A percentile compares a stretch with the other conserved stretches of the same genome.
Conservation (phyloP, 2,113 vertebrate species). For the Cromileptes altivelis region DNA sequence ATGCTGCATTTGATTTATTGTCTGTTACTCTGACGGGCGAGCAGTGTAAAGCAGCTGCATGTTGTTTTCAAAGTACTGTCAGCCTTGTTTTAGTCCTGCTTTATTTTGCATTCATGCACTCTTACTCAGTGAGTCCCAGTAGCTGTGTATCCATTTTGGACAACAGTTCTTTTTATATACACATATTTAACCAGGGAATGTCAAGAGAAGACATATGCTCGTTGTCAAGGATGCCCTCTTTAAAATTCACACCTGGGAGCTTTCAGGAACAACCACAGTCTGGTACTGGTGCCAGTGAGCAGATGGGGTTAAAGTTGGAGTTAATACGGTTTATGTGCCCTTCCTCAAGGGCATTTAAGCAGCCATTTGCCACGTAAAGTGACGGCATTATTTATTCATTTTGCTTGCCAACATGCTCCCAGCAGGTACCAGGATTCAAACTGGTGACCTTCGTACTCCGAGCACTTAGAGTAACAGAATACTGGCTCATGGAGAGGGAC, state of each 20-base stretch:
- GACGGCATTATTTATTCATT: constrained; percentile 33
- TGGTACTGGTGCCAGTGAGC: neutral
- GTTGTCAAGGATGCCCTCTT: neutral
- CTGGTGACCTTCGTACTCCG: constrained; percentile 4
- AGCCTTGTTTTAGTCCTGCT: constrained; percentile 23
- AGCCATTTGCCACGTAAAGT: constrained; percentile 9
- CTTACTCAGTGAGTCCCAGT: neutral
- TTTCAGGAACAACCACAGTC: neutral
- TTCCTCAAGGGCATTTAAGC: constrained; percentile 33
- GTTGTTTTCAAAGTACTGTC: constrained; percentile 25
- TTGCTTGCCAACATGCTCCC: constrained; percentile 27
- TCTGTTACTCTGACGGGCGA: neutral
- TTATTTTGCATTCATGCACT: neutral
- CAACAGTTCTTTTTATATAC: neutral
- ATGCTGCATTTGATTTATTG: constrained; percentile 40
- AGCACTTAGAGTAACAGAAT: neutral
- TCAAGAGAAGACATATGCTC: neutral
- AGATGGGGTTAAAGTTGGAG: constrained; percentile 1
- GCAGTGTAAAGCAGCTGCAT: neutral
- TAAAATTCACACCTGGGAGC: neutral
- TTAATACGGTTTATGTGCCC: constrained; percentile 32
- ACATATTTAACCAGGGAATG: neutral
- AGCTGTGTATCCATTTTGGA: neutral
- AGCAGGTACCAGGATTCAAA: constrained; percentile 9
- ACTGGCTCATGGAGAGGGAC: neutral